Evolutionary conservation across 2,113 vertebrate genomes (phyloP).

Genomic region (Scomber colias): DNA sequence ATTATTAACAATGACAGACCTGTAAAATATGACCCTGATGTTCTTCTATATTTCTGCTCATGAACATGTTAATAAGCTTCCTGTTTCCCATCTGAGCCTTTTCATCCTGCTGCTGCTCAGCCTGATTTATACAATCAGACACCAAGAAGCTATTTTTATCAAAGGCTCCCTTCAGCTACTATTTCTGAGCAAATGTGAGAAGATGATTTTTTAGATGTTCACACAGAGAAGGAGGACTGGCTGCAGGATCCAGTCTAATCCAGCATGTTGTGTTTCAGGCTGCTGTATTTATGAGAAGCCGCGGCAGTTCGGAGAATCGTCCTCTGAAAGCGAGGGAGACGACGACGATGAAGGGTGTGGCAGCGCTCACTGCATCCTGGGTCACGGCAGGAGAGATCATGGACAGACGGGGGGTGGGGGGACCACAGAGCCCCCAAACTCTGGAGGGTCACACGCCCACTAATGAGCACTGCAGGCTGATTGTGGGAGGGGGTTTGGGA

Average conservation of each 20-base stretch:
- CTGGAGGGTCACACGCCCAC: constrained; percentile 77
- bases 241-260: neutral
- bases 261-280: constrained; percentile 78
- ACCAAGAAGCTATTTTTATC: constrained; percentile 23
- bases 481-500: neutral
- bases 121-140: neutral
- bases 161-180: neutral
- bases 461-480: constrained; percentile 46
- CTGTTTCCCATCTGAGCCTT: neutral
- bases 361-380: constrained; percentile 92
- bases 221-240: neutral
- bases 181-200: neutral
- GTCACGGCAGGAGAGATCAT: constrained; percentile 86
- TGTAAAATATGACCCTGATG: no score
- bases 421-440: constrained; percentile 75
- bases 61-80: no score
- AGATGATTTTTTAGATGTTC: neutral
- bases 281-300: constrained; percentile 96
- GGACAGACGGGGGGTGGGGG: constrained; percentile 84
- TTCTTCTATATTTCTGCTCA: no score
- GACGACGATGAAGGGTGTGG: constrained; percentile 90
- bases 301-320: constrained; percentile 92
- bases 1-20: no score
- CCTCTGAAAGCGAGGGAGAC: constrained; percentile 93
- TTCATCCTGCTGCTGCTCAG: neutral